These are phyloP conservation scores for Alethe diademata DNA, from an alignment of 2,113 vertebrate species.

Conservation along the genomic window DNA sequence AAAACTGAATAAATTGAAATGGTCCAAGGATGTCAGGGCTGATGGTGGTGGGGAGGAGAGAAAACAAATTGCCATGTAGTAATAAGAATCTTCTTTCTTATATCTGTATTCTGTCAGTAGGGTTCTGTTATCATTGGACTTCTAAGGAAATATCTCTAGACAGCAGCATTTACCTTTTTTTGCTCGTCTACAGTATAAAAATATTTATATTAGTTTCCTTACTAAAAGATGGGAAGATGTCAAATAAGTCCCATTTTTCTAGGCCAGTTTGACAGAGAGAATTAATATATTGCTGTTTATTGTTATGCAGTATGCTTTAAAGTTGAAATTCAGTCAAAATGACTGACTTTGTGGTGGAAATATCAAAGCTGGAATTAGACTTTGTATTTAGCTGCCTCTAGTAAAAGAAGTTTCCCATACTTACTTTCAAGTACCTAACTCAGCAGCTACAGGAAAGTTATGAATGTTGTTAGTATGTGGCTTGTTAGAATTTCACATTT, in stretches of 20 bases:
- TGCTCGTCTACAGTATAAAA: neutral
- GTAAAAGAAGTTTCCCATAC: neutral
- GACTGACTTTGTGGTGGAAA: conserved; percentile 2
- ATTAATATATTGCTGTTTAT: conserved; percentile 7
- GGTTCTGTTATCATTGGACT: conserved; percentile 32
- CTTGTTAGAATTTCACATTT: neutral
- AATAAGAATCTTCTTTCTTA: neutral
- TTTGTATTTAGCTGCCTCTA: conserved; percentile 20
- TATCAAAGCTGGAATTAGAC: conserved; percentile 11
- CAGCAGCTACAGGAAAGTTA: neutral
- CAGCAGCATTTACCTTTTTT: conserved; percentile 39
- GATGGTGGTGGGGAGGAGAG: neutral
- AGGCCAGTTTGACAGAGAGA: conserved; percentile 15
- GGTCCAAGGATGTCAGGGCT: neutral
- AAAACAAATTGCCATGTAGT: neutral
- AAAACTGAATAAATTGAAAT: neutral
- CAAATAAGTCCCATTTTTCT: conserved; percentile 38
- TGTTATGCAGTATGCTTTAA: conserved; percentile 20
- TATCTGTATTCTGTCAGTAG: conserved; percentile 12
- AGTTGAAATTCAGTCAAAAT: conserved; percentile 30
- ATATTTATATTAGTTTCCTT: conserved; percentile 17
- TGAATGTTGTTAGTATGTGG: neutral
- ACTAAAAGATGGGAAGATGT: neutral
- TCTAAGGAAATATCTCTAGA: conserved; percentile 28
- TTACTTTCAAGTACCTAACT: neutral